Conservation (phyloP, 2,888 invertebrate genomes). For the Matsumyia berberina region DNA sequence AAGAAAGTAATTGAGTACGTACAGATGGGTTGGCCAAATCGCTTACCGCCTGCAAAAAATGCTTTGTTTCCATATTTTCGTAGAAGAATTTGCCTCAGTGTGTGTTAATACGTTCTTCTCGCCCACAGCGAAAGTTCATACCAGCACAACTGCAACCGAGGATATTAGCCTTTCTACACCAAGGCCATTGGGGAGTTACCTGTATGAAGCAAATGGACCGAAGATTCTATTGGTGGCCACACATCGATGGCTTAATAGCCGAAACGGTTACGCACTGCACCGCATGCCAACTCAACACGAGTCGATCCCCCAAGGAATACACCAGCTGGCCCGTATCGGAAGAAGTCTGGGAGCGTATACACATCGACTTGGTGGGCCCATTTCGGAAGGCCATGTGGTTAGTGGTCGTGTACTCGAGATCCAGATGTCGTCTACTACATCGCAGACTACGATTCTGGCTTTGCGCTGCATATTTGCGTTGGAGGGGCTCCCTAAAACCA, state of each 20-base stretch:
- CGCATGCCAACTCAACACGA: conserved; percentile 9
- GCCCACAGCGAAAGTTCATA: conserved; percentile 36
- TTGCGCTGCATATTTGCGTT: neutral
- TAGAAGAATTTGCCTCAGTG: neutral
- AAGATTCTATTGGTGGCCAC: conserved; percentile 8
- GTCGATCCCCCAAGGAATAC: conserved; percentile 2
- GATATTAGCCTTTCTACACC: conserved; percentile 21
- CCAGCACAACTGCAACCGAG: conserved; percentile 6
- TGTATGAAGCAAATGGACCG: conserved; percentile 25
- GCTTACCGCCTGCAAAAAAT: neutral
- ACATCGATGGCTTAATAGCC: conserved; percentile 3
- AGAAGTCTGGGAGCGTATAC: conserved; percentile 19
- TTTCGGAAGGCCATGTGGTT: conserved; percentile 18
- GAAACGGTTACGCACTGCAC: too few species aligned
- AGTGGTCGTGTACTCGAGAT: neutral
- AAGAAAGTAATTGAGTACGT: neutral
- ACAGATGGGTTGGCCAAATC: neutral
- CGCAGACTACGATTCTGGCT: neutral
- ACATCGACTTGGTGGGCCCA: conserved; percentile 20
- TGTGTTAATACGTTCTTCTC: conserved; percentile 34
- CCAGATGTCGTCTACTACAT: neutral
- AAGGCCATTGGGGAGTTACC: conserved; percentile 20
- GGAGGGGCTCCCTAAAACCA: neutral
- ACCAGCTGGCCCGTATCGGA: conserved; percentile 5
- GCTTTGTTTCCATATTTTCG: neutral